phyloP scores from a whole-genome alignment of 2,888 invertebrate genomes.

The Cancer borealis region DNA sequence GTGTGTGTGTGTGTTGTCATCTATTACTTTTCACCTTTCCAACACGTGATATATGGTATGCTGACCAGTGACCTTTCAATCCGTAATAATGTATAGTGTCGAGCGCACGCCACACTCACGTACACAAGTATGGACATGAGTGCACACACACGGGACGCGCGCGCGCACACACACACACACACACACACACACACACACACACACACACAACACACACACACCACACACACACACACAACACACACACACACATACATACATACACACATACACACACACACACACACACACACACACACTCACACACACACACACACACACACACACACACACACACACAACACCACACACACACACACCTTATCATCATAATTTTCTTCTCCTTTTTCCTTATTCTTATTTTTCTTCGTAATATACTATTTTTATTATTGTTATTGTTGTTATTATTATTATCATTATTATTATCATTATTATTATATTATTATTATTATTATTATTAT shows the following conservation, averaged over 20 bases:
- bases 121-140: no score
- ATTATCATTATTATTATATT: not conserved
- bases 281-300: not conserved
- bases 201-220: not conserved
- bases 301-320: no score
- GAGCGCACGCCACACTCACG: not conserved
- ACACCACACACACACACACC: no score
- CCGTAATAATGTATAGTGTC: not conserved
- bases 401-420: not conserved
- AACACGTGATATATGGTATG: not conserved
- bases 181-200: no score
- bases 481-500: not conserved
- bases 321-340: no score
- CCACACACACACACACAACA: no score
- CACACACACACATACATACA: no score
- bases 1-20: not conserved
- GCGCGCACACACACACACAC: no score
- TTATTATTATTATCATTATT: not conserved
- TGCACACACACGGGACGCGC: no score
- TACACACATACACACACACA: not conserved
- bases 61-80: not conserved
- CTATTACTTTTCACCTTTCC: not conserved
- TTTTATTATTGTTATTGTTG: not conserved
- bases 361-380: not conserved
- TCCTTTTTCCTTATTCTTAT: constrained; percentile 11